Conservation (phyloP, 2,797 vertebrate species). For the Anabacerthia variegaticeps region DNA sequence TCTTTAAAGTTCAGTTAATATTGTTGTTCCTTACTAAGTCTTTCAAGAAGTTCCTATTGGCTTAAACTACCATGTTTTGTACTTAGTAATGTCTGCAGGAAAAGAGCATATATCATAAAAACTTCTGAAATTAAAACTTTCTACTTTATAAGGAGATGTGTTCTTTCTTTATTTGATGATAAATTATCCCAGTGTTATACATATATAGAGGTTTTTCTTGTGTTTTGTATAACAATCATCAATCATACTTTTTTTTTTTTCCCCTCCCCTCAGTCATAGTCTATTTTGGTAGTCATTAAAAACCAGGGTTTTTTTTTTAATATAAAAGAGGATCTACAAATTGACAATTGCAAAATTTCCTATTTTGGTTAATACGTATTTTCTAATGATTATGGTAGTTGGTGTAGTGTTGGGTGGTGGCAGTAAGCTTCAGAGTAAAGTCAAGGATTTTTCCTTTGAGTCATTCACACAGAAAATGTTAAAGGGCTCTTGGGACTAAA, state of each 20-base stretch:
- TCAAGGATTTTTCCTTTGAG: neutral
- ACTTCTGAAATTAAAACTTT: neutral
- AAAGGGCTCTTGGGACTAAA: neutral
- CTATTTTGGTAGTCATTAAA: neutral
- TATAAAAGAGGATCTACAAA: neutral
- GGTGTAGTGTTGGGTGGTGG: neutral
- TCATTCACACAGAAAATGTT: neutral
- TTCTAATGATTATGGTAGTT: neutral
- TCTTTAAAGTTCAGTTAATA: conserved; percentile 50
- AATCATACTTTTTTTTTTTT: neutral
- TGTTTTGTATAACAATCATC: neutral
- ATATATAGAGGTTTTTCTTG: neutral
- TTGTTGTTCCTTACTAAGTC: neutral
- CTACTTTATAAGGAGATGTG: neutral
- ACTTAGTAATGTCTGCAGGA: neutral
- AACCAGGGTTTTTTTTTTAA: neutral
- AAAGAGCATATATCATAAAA: neutral
- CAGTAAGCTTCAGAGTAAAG: neutral
- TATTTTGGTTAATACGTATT: neutral
- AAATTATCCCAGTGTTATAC: neutral
- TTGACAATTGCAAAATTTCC: neutral
- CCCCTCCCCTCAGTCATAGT: neutral
- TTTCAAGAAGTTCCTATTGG: neutral
- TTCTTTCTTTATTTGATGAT: neutral
- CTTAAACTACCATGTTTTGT: neutral